phyloP scores from a whole-genome alignment of 2,113 vertebrate species.

The Melanotaenia duboulayi region DNA sequence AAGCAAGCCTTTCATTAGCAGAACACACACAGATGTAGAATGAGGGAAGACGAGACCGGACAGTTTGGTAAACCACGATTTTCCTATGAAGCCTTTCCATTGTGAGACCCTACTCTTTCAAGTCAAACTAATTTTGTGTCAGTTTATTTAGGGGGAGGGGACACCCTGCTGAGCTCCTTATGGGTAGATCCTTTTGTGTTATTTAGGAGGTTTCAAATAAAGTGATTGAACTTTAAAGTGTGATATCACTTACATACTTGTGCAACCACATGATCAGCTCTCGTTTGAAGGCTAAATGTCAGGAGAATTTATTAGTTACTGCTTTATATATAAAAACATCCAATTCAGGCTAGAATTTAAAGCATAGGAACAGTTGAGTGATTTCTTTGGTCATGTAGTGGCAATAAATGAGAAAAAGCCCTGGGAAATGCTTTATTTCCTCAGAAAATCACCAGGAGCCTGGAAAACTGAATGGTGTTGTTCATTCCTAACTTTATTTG shows the following conservation, averaged over 20 bases:
- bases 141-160: conserved; percentile 22
- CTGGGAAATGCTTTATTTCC: conserved; percentile 32
- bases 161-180: not conserved
- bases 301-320: conserved; percentile 8
- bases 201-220: conserved; percentile 5
- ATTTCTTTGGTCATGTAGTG: conserved; percentile 11
- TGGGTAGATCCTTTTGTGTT: not conserved
- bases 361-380: not conserved
- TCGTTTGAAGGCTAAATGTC: conserved; percentile 19
- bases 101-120: conserved; percentile 56
- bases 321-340: conserved; percentile 7
- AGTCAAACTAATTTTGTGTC: conserved; percentile 40
- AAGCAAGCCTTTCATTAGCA: conserved; percentile 64
- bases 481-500: conserved; percentile 70
- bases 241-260: not conserved
- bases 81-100: conserved; percentile 66
- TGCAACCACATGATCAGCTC: not conserved
- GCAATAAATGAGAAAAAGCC: conserved; percentile 18
- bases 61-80: conserved; percentile 62
- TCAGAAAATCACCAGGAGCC: conserved; percentile 22
- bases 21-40: conserved; percentile 39
- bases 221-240: conserved; percentile 4
- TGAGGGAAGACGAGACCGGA: conserved; percentile 40
- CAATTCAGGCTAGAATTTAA: conserved; percentile 26
- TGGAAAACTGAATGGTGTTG: conserved; percentile 63